Percentiles rank a stretch among this genome's conserved stretches.
Evolutionary conservation across 2,113 vertebrate species (phyloP).

Genomic region (Stomatorhinus ivindoensis): DNA sequence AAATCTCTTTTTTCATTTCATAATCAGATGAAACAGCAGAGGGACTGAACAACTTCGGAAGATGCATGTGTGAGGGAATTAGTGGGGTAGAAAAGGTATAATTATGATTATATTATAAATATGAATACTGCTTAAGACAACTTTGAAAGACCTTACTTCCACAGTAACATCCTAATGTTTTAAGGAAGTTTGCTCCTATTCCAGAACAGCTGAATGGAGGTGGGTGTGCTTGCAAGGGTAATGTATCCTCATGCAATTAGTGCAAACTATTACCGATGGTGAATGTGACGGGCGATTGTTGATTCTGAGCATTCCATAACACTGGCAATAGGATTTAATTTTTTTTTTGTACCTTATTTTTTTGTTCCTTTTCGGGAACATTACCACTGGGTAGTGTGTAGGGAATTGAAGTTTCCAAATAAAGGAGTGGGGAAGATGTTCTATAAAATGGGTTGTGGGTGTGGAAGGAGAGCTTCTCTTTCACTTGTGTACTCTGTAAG

Average conservation of each 20-base stretch:
- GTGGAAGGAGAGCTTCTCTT: not conserved
- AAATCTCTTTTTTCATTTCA: not conserved
- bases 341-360: not conserved
- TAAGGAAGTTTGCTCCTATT: not conserved
- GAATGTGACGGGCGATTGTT: not conserved
- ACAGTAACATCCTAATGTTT: not conserved
- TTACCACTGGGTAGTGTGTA: not conserved
- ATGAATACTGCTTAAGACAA: not conserved
- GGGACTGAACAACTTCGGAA: too few species aligned
- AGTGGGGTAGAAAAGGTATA: not conserved
- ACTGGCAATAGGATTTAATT: not conserved
- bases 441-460: not conserved
- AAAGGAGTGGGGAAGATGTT: not conserved
- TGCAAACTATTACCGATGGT: not conserved
- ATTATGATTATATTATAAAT: not conserved
- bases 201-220: not conserved
- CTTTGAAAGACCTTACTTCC: not conserved
- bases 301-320: not conserved
- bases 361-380: not conserved
- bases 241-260: not conserved
- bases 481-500: not conserved
- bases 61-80: not conserved
- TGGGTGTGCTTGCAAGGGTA: not conserved
- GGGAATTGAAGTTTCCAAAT: not conserved
- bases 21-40: not conserved